phyloP scores from a whole-genome alignment of 2,113 vertebrate genomes.

The Centrocercus urophasianus region DNA sequence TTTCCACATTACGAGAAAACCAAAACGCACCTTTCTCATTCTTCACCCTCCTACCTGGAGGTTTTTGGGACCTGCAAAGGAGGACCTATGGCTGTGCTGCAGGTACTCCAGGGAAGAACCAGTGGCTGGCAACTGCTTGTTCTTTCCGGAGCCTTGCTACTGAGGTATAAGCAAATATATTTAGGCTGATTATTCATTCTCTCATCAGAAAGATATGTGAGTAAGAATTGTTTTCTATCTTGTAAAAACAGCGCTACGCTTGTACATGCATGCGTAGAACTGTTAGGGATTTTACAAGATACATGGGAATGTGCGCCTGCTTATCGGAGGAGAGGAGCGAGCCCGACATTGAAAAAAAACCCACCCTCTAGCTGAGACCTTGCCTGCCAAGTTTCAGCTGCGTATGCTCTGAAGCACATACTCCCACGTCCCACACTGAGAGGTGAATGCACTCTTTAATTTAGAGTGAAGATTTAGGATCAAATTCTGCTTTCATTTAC shows the following conservation, averaged over 20 bases:
- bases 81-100: neutral
- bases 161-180: conserved; percentile 34
- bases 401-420: neutral
- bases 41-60: neutral
- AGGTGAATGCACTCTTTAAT: neutral
- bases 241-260: conserved; percentile 62
- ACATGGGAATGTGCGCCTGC: neutral
- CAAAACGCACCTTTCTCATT: neutral
- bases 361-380: neutral
- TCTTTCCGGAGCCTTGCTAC: neutral
- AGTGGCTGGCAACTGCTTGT: neutral
- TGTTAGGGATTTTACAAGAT: conserved; percentile 54
- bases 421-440: neutral
- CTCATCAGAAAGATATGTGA: conserved; percentile 69
- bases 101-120: neutral
- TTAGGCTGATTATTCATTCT: conserved; percentile 47
- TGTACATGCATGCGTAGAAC: conserved; percentile 67
- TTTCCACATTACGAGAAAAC: neutral
- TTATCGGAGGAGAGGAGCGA: conserved; percentile 24
- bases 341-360: neutral
- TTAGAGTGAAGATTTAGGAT: conserved; percentile 13
- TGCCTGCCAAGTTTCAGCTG: neutral
- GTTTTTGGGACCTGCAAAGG: neutral
- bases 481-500: neutral
- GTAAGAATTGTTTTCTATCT: conserved; percentile 62